These are phyloP conservation scores for Cynaeus angustus DNA, from an alignment of 2,888 invertebrate genomes.

Conservation along the genomic window DNA sequence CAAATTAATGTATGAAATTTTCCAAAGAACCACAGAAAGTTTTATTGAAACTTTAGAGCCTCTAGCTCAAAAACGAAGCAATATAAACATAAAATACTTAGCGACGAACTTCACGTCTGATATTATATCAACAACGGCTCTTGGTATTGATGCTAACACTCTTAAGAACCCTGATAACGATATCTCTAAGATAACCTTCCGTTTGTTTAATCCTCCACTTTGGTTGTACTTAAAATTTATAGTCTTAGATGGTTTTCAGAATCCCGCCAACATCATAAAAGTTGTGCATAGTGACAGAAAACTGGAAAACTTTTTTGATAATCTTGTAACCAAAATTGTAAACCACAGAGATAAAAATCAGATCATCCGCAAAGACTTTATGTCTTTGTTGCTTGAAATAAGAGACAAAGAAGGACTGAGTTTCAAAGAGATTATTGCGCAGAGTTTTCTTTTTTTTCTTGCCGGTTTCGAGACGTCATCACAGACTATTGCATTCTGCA, in stretches of 20 bases:
- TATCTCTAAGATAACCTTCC: slow-evolving; percentile 6
- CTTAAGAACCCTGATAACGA: slow-evolving; percentile 29
- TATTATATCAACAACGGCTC: slow-evolving; percentile 29
- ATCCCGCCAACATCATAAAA: slow-evolving; percentile 39
- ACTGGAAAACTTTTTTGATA: slow-evolving; percentile 16
- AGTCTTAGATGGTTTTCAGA: slow-evolving; percentile 29
- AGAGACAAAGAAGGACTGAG: slow-evolving; percentile 29
- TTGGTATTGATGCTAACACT: slow-evolving; percentile 40
- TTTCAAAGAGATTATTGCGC: slow-evolving; percentile 31
- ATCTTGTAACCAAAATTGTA: slow-evolving; percentile 15
- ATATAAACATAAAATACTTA: slow-evolving; percentile 31
- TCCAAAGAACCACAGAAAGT: slow-evolving; percentile 21
- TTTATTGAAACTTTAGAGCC: slow-evolving; percentile 19
- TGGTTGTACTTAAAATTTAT: slow-evolving; percentile 25
- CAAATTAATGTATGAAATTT: slow-evolving; percentile 39
- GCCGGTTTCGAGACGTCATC: slow-evolving; percentile 42
- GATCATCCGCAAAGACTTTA: slow-evolving; percentile 27
- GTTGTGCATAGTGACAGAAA: not conserved
- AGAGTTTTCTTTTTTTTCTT: slow-evolving; percentile 34
- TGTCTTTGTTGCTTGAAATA: slow-evolving; percentile 32
- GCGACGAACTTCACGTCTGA: slow-evolving; percentile 27
- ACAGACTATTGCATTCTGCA: slow-evolving; percentile 24
- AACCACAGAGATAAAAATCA: slow-evolving; percentile 34
- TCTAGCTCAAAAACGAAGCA: not conserved
- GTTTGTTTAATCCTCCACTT: slow-evolving; percentile 20